These are phyloP conservation scores for Benthosema pterotum DNA, from an alignment of 2,797 vertebrate species.

Conservation along the genomic window DNA sequence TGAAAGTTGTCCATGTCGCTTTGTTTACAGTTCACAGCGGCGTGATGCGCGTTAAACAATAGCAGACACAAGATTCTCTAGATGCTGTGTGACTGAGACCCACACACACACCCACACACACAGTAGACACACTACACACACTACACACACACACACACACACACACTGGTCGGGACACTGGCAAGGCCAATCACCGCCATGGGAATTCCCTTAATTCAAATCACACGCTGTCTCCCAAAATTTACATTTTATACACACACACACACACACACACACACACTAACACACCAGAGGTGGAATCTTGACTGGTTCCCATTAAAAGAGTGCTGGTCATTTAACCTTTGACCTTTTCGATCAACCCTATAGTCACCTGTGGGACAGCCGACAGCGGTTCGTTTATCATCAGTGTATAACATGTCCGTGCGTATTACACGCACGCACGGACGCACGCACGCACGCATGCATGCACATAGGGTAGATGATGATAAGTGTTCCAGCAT, in stretches of 20 bases:
- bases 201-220: background rate
- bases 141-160: too few species aligned
- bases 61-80: too few species aligned
- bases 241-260: too few species aligned
- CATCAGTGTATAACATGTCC: too few species aligned
- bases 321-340: background rate
- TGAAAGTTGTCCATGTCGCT: background rate
- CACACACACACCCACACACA: too few species aligned
- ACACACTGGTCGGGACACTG: too few species aligned
- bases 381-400: conserved; percentile 35
- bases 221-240: conserved; percentile 1
- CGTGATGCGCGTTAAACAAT: too few species aligned
- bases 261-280: too few species aligned
- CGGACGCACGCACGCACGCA: background rate
- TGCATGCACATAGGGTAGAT: background rate
- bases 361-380: conserved; percentile 4
- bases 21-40: background rate
- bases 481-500: background rate
- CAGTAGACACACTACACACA: too few species aligned
- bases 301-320: conserved; percentile 10
- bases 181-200: too few species aligned
- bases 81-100: too few species aligned
- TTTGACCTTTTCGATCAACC: background rate
- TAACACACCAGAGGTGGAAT: background rate
- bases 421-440: conserved; percentile 18